Evolutionary conservation across 2,113 vertebrate genomes (phyloP).

Genomic region (Megalops atlanticus): DNA sequence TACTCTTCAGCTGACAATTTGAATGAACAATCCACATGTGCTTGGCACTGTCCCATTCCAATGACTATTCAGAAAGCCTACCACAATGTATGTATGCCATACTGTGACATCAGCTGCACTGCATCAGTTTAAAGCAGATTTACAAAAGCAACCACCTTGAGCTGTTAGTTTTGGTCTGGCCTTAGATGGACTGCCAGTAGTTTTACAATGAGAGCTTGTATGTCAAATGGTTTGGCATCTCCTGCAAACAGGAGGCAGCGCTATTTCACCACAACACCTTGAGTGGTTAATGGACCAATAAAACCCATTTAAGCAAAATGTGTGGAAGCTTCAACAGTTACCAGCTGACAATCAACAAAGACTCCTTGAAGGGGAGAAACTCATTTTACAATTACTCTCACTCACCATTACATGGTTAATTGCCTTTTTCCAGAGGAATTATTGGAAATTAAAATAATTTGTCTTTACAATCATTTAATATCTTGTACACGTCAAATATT

Average conservation of each 20-base stretch:
- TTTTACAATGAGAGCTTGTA: not conserved
- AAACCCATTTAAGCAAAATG: not conserved
- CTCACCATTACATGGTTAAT: no score
- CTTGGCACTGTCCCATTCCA: not conserved
- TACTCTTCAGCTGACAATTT: no score
- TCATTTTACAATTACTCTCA: not conserved
- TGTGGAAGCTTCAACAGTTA: no score
- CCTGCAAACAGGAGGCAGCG: not conserved
- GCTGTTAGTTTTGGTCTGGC: not conserved
- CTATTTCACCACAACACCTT: not conserved
- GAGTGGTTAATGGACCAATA: not conserved
- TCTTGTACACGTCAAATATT: no score
- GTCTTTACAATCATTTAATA: no score
- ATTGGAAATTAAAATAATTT: no score
- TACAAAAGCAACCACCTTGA: not conserved
- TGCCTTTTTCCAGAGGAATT: no score
- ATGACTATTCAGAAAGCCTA: not conserved
- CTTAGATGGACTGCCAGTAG: not conserved
- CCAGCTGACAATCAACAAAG: no score
- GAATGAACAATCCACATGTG: not conserved
- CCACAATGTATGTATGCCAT: not conserved
- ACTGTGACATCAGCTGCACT: no score
- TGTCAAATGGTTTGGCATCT: not conserved
- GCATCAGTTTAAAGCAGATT: no score
- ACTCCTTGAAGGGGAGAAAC: not conserved